Evolutionary conservation across 2,888 invertebrate species (phyloP).

Genomic region (Microctonus hyperodae): DNA sequence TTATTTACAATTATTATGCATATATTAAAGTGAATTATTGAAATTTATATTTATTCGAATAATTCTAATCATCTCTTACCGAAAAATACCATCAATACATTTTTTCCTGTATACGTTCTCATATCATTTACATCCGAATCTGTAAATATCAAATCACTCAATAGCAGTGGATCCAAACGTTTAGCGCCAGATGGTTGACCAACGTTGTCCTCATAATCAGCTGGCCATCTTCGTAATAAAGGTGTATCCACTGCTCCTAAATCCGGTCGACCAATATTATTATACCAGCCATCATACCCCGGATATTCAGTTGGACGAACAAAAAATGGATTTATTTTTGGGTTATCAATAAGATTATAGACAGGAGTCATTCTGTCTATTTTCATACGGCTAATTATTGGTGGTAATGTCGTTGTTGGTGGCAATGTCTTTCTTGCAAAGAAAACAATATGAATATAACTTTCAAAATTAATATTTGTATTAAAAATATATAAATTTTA

Average conservation of each 20-base stretch:
- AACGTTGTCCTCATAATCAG: conserved; percentile 68
- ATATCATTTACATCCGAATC: conserved; percentile 58
- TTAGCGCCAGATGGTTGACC: conserved; percentile 65
- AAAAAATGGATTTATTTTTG: background rate
- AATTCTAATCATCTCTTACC: conserved; percentile 60
- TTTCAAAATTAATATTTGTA: background rate
- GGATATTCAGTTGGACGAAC: conserved; percentile 40
- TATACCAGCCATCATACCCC: conserved; percentile 48
- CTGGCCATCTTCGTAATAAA: conserved; percentile 65
- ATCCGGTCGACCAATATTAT: conserved; percentile 46
- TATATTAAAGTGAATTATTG: no score
- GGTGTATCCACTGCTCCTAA: conserved; percentile 62
- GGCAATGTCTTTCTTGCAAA: background rate
- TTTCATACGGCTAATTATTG: background rate
- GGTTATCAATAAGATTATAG: background rate
- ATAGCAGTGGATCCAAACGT: conserved; percentile 66
- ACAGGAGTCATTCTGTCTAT: background rate
- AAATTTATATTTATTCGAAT: background rate
- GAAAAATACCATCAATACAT: conserved; percentile 69
- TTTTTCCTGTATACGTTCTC: conserved; percentile 65
- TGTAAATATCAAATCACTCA: conserved; percentile 64
- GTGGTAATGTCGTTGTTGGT: background rate
- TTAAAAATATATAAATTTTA: background rate
- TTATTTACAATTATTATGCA: no score
- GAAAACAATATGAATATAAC: background rate